These are phyloP conservation scores for Acinonyx jubatus DNA, from an alignment of 2,113 vertebrate genomes.

Conservation along the genomic window DNA sequence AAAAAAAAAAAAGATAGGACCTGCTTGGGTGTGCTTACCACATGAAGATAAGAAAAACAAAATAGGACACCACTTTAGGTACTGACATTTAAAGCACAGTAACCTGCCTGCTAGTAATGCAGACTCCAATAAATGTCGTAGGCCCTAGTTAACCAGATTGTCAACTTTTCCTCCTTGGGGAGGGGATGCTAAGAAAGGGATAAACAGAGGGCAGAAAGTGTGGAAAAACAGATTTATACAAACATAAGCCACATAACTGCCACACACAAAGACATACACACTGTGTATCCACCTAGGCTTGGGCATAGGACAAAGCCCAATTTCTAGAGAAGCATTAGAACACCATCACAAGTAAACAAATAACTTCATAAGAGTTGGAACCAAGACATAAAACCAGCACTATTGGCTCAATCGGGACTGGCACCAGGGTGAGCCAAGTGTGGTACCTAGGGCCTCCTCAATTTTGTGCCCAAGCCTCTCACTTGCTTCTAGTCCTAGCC, in stretches of 20 bases:
- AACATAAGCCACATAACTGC: neutral
- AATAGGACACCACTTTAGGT: neutral
- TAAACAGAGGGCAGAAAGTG: neutral
- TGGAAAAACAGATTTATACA: neutral
- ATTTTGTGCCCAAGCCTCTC: neutral
- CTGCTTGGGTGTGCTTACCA: neutral
- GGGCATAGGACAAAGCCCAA: neutral
- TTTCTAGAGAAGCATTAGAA: neutral
- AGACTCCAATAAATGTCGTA: neutral
- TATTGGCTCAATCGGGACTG: neutral
- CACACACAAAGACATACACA: neutral
- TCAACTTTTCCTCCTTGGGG: neutral
- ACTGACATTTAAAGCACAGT: neutral
- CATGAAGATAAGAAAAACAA: neutral
- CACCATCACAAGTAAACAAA: neutral
- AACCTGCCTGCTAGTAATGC: neutral
- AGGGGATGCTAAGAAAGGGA: neutral
- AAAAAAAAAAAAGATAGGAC: too few relatives aligned
- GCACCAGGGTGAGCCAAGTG: neutral
- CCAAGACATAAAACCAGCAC: neutral
- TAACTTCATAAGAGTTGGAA: neutral
- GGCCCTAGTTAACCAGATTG: neutral
- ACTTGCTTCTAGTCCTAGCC: neutral
- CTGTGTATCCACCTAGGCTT: neutral
- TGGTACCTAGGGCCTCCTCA: neutral